A percentile compares a stretch with the other conserved stretches of the same genome.
These are phyloP conservation scores for Trissoscelio sp. DNA, from an alignment of 2,888 invertebrate genomes.

Conservation along the genomic window DNA sequence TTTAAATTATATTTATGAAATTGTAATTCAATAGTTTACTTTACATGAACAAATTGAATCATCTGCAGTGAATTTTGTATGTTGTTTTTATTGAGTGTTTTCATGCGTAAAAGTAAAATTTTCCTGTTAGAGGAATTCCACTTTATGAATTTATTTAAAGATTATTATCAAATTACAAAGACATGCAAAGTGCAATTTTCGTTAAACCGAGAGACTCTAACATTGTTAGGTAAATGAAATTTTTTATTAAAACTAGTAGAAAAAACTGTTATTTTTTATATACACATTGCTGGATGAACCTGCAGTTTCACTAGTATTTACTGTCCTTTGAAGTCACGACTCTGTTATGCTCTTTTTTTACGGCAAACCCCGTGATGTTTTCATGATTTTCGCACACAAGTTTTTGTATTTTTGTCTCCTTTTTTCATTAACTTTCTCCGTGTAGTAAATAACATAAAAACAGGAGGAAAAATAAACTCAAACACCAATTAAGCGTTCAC, in stretches of 20 bases:
- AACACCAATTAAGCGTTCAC: conserved; percentile 4
- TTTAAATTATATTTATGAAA: too few relatives aligned
- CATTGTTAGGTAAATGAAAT: conserved; percentile 16
- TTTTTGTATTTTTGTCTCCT: background rate
- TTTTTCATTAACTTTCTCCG: conserved; percentile 16
- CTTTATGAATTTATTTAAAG: background rate
- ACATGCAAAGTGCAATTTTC: background rate
- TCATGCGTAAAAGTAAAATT: too few relatives aligned
- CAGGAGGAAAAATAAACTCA: background rate
- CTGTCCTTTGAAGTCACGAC: conserved; percentile 24
- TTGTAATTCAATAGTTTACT: too few relatives aligned
- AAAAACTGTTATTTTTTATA: conserved; percentile 23
- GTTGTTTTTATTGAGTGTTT: too few relatives aligned
- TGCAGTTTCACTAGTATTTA: conserved; percentile 8
- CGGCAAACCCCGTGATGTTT: conserved; percentile 3
- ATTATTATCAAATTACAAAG: conserved; percentile 9
- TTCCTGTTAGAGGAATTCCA: too few relatives aligned
- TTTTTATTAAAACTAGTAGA: conserved; percentile 21
- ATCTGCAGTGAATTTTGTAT: too few relatives aligned
- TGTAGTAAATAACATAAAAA: conserved; percentile 2
- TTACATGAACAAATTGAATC: too few relatives aligned
- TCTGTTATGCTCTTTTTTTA: conserved; percentile 19
- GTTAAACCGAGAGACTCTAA: background rate
- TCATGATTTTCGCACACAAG: conserved; percentile 7
- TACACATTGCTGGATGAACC: background rate